phyloP scores from a whole-genome alignment of 2,113 vertebrate species.

The Petaurus breviceps region DNA sequence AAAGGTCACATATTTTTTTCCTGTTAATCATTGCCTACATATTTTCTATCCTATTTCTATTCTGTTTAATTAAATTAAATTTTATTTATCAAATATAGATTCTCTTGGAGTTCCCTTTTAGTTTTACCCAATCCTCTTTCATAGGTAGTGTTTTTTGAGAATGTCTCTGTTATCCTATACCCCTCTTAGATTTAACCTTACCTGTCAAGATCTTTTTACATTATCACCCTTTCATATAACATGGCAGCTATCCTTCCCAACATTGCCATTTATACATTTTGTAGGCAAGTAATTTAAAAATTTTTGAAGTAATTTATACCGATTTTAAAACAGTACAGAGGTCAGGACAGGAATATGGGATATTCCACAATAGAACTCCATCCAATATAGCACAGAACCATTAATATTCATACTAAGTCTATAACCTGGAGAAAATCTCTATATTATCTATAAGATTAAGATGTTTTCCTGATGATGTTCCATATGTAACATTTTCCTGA shows the following conservation, averaged over 20 bases:
- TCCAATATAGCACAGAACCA: neutral
- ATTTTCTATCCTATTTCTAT: neutral
- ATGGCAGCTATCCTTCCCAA: neutral
- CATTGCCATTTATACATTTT: neutral
- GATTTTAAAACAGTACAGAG: neutral
- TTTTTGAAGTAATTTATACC: neutral
- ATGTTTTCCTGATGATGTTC: neutral
- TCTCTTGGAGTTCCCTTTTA: neutral
- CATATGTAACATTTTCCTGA: neutral
- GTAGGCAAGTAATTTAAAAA: neutral
- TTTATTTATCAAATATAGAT: neutral
- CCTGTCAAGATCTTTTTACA: neutral
- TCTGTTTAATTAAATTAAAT: neutral
- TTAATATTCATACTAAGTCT: neutral
- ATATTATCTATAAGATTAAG: neutral
- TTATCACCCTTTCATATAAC: neutral
- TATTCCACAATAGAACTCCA: neutral
- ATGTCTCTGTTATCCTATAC: neutral
- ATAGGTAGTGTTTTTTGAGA: neutral
- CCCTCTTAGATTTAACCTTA: neutral
- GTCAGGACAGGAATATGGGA: neutral
- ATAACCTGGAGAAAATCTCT: neutral
- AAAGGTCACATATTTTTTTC: neutral
- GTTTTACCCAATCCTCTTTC: neutral
- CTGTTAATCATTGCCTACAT: neutral